Evolutionary conservation across 2,888 invertebrate genomes (phyloP), one percentile per base, ranked within the genome.

Genomic region (Lasius fuliginosus): DNA sequence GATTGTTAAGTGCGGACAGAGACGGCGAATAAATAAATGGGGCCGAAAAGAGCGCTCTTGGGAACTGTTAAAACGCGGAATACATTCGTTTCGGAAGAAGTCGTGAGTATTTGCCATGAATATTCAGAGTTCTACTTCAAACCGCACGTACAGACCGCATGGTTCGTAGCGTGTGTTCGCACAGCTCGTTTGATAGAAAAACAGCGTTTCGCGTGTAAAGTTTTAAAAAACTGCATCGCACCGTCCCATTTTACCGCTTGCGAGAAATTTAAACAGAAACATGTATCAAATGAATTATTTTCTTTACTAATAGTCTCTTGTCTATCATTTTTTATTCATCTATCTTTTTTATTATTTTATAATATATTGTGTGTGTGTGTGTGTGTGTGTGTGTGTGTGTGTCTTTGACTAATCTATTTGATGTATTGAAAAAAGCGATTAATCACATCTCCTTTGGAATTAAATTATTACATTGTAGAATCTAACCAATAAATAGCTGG

Each of bases 51-150:
- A 49, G 77, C 86, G 15, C 18, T 46, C 77, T 42, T 62, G 81
- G 58, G 73, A 40, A 53, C 58, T 60, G 74, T 79, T 79, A 79
- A 79, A 79, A 79, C 71, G 60, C 40, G 83, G 23, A 67, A 84
- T 81, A 84, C 82, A 71, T 82, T 84, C 64, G 81, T 82, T 82
- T 40, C 53, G 64, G 33, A 79, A 79, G 79, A 79, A 79, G 58
- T 74, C 58, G 60, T 46, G 75, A 74, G 36, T 74, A 60, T 46
- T 46, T 46, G 73, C 56, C 74, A 79, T 79, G 79, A 79, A 79
- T 79, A 79, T 79, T 79, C 75, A 79, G 46, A 79, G 74, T 33
- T 15, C 46, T 33, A 58, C 74, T 42, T 73, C 53, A 60, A 27
- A 27, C 36, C 46, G 36, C 23, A 27, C 46, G 23, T 64, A 40